Percentiles rank a stretch among this genome's conserved stretches.
These are phyloP conservation scores for Tribolium madens DNA, from an alignment of 1,140 invertebrate species.

Conservation along the genomic window DNA sequence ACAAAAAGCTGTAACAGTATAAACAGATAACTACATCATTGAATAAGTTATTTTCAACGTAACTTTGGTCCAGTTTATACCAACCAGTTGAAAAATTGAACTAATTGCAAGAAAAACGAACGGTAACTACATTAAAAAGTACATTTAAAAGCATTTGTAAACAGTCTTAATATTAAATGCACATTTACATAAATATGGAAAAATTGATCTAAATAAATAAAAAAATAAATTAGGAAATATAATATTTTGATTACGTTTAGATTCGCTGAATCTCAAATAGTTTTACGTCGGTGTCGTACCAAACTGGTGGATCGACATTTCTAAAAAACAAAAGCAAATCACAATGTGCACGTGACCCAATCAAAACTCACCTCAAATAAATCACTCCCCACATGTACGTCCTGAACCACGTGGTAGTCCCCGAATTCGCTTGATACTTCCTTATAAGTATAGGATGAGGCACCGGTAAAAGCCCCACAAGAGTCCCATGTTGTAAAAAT, in stretches of 20 bases:
- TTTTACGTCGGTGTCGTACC: conserved; percentile 99
- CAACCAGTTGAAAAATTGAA: not conserved
- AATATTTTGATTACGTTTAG: conserved; percentile 61
- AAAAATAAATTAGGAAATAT: conserved; percentile 46
- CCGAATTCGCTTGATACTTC: conserved; percentile 98
- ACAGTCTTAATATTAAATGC: conserved; percentile 36
- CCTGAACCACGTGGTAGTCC: conserved; percentile 98
- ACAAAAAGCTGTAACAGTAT: conserved; percentile 7
- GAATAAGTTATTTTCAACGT: too few relatives aligned
- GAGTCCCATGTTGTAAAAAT: conserved; percentile 98
- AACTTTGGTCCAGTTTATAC: too few relatives aligned
- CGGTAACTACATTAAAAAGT: conserved; percentile 37
- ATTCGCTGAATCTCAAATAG: conserved; percentile 97
- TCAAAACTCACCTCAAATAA: conserved; percentile 83
- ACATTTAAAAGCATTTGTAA: conserved; percentile 35
- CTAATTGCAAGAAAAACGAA: conserved; percentile 27
- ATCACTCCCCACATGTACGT: conserved; percentile 99
- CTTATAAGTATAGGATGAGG: conserved; percentile 99
- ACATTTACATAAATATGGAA: conserved; percentile 30
- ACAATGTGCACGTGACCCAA: not conserved
- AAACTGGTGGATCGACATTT: conserved; percentile 98
- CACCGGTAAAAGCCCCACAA: conserved; percentile 97
- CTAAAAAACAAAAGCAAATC: conserved; percentile 70
- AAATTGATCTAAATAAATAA: conserved; percentile 3
- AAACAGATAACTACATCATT: not conserved